A percentile compares a stretch with the other conserved stretches of the same genome.
Evolutionary conservation across 2,888 invertebrate species (phyloP).

Genomic region (Odontocerum albicorne): DNA sequence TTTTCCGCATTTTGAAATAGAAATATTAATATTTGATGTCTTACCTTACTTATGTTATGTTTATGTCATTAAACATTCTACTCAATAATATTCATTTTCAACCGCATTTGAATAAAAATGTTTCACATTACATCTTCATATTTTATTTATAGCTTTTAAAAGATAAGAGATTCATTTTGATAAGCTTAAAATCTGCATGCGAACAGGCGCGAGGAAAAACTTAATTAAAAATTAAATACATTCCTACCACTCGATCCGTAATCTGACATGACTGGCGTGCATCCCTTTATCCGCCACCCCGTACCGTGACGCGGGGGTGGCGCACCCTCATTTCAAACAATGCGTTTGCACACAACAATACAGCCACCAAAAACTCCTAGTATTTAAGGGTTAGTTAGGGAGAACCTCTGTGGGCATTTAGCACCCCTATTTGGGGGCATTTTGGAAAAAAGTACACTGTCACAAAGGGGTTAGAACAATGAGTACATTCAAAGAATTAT

Average conservation of each 20-base stretch:
- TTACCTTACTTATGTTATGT: no score
- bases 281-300: constrained; percentile 24
- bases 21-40: no score
- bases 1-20: no score
- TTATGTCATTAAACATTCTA: no score
- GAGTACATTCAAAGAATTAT: constrained; percentile 1
- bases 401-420: constrained; percentile 34
- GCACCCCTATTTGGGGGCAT: constrained; percentile 33
- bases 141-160: not conserved
- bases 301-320: constrained; percentile 17
- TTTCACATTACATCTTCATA: constrained; percentile 1
- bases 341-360: constrained; percentile 31
- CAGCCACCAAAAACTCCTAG: constrained; percentile 35
- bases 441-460: constrained; percentile 23
- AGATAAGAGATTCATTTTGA: constrained; percentile 1
- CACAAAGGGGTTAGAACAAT: constrained; percentile 19
- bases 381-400: constrained; percentile 37
- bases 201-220: constrained; percentile 19
- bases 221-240: constrained; percentile 35
- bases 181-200: constrained; percentile 20
- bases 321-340: constrained; percentile 29
- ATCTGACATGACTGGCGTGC: constrained; percentile 31
- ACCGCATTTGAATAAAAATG: no score
- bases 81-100: no score
- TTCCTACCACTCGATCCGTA: constrained; percentile 28